Evolutionary conservation across 2,888 invertebrate genomes (phyloP), one percentile per base, ranked within the genome.

Genomic region (Loripinus fragilis): DNA sequence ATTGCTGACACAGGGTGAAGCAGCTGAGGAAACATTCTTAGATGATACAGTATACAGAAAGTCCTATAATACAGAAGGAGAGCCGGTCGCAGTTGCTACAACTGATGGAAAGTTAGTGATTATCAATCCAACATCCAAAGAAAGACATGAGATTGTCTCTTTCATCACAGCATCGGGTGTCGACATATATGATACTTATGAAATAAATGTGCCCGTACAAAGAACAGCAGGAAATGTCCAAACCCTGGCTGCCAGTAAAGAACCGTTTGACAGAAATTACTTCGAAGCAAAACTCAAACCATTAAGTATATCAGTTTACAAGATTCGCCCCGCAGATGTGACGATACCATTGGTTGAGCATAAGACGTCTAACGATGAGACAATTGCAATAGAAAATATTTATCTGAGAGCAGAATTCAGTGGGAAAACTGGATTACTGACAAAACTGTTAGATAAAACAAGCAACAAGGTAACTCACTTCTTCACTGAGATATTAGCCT

Each of bases 361-460:
- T 23, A 55, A 64, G 28, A 68, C 55, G 33, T 52, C 55, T 23
- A 23, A 65, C 38, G 42, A 52, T 8, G 52, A 38, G 15, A 52
- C 33, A 30, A 83, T 89, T 15, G 55, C 81, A 7, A 71, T 91
- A 17, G 88, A 90, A 79, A 91, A 91, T 79, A 78, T 84, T 15
- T 77, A 80, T 25, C 48, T 91, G 15, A 73, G 81, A 60, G 85
- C 87, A 10, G 77, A 81, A 38, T 88, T 91, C 80, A 80, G 87
- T 42, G 79, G 82, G 0, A 74, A 66, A 42, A 86, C 84, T 10
- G 91, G 91, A 2, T 76, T 86, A 20, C 74, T 98, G 87, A 96
- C 96, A 88, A 96, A 96, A 30, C 95, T 98, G 0, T 96, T 96
- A 7, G 92, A 96, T 69, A 97, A 97, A 90, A 95, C 95, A 60